Base-by-base conservation (phyloP, 2,888 invertebrate species). In the Drosophila robusta region DNA sequence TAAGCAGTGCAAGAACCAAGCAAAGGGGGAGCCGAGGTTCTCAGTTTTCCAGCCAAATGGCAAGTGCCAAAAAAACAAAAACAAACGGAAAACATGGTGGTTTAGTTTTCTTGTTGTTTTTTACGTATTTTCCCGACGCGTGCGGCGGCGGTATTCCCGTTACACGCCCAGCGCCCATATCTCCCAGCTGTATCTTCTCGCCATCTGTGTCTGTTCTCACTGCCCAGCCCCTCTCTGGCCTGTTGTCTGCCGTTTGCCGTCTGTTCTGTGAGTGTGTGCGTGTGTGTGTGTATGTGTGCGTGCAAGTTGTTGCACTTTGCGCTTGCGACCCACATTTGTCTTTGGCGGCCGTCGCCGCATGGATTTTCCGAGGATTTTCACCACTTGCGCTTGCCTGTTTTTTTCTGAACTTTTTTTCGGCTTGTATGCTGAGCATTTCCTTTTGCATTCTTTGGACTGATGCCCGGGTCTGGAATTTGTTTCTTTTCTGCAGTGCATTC, bases 311-410 rank as follows among this genome's bases (percentile, higher is more conserved):
- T 88, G 89, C 80, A 84, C 89, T 83, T 77, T 87, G 89, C 72
- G 87, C 78, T 88, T 83, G 78, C 87, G 84, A 83, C 89, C 87
- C 87, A 83, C 80, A 83, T 83, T 88, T 88, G 88, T 86, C 87
- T 88, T 80, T 86, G 78, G 79, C 60, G 60, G 67, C 61, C 57
- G 66, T 49, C 57, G 62, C 47, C 52, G 78, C 78, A 58, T 63
- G 80, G 78, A 80, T 87, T 86, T 87, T 83, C 69, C 78, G 74
- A 79, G 88, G 88, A 82, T 82, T 82, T 70, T 64, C 80, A 62
- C 60, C 47, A 82, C 63, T 83, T 79, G 65, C 42, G 29, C 44
- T 45, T 65, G 60, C 44, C 34, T 47, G 49, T 26, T 61, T 79
- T 78, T 50, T 46, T 55, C 9, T 9, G 9, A 29, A 29, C 42